Evolutionary conservation across 1,140 invertebrate genomes (phyloP).

Genomic region (Pachyrhynchus sulphureomaculatus): DNA sequence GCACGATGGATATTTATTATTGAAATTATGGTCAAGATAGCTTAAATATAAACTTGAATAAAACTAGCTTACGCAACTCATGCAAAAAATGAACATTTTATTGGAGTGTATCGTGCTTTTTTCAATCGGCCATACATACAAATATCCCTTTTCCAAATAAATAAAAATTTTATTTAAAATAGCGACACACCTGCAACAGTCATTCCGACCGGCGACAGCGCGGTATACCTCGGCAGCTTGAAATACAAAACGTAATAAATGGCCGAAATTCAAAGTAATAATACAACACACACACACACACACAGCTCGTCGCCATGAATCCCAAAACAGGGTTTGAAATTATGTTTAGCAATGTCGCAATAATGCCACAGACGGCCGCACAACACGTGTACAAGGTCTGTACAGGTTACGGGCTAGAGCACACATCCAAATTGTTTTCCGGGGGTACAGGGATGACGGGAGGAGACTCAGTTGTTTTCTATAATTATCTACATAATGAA

Average conservation of each 20-base stretch:
- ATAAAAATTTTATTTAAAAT: too few species aligned
- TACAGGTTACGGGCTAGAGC: conserved; percentile 20
- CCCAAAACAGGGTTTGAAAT: conserved; percentile 26
- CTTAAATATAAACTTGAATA: too few species aligned
- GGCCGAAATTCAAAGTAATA: conserved; percentile 32
- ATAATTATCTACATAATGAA: too few species aligned
- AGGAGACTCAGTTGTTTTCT: too few species aligned
- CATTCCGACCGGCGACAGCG: not conserved
- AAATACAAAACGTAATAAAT: conserved; percentile 32
- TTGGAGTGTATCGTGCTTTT: too few species aligned
- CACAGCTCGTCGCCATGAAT: conserved; percentile 18
- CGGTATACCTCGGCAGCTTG: not conserved
- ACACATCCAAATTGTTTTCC: conserved; percentile 28
- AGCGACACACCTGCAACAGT: not conserved
- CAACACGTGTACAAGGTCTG: conserved; percentile 29
- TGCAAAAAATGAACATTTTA: too few species aligned
- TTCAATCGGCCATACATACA: too few species aligned
- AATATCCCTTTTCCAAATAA: too few species aligned
- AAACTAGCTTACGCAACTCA: too few species aligned
- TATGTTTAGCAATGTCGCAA: conserved; percentile 32
- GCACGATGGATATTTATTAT: too few species aligned
- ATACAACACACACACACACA: conserved; percentile 15
- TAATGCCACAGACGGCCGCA: conserved; percentile 26
- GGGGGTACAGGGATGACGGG: not conserved
- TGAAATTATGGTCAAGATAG: too few species aligned